Base-by-base conservation (phyloP, 2,113 vertebrate species). In the Plestiodon gilberti region DNA sequence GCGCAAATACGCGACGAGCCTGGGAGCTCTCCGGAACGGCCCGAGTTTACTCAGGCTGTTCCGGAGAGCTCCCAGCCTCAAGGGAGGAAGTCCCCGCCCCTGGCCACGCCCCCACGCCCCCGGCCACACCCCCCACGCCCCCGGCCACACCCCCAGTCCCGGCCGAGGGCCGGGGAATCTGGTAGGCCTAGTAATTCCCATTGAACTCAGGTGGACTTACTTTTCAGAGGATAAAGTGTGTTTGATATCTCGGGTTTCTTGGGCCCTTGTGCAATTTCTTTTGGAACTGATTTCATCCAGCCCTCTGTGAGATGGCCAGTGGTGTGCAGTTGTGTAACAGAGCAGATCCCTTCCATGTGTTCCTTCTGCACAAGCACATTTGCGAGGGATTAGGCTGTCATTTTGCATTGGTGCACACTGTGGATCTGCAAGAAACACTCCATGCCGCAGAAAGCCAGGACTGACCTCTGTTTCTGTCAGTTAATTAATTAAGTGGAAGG, bases 401-500 rank as follows among this genome's bases (percentile, higher is more conserved):
- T 67, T 78, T 78, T 64, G 2, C 3, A 22, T 61, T 62, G 74
- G 38, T 25, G 2, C 55, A 61, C 25, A 48, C 23, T 43, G 61
- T 14, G 33, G 40, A 35, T 77, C 33, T 35, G 38, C n/a, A n/a
- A 55, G 22, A 64, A 40, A 25, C 20, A 20, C 33, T 20, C 55
- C 10, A 57, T n/a, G 1, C 48, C 23, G n/a, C 48, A 30, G 28
- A 25, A 30, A 77, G 70, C 43, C 48, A 77, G 43, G 35, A 80
- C 59, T 25, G 2, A 52, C 65, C 67, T 59, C 62, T 78, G 33
- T 6, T 20, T 35, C 61, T 57, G 35, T 18, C 80, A 13, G 35
- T 59, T 82, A 25, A 30, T 74, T 74, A 59, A 48, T 78, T 71
- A 88, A 81, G 65, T 38, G 57, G 65, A 83, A 83, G 30, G 14